phyloP scores from a whole-genome alignment of 2,113 vertebrate genomes.

The Salvelinus alpinus region DNA sequence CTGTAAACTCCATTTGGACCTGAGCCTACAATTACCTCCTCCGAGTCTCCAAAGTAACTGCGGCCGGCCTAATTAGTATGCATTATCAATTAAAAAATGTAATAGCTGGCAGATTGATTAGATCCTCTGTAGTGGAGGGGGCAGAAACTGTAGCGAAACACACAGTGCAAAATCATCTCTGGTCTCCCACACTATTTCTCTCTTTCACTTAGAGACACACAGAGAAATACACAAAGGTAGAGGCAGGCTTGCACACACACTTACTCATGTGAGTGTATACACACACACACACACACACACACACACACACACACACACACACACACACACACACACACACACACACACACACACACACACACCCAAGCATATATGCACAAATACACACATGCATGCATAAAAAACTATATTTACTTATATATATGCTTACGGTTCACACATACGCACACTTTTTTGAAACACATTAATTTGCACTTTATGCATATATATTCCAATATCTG shows the following conservation, averaged over 20 bases:
- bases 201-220: slow-evolving; percentile 67
- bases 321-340: slow-evolving; percentile 4
- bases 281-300: background rate
- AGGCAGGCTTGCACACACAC: slow-evolving; percentile 4
- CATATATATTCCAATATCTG: too few species aligned
- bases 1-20: slow-evolving; percentile 99
- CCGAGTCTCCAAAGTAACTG: slow-evolving; percentile 99
- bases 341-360: background rate
- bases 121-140: slow-evolving; percentile 95
- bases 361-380: too few species aligned
- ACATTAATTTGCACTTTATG: too few species aligned
- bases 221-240: too few species aligned
- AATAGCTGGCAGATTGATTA: slow-evolving; percentile 99
- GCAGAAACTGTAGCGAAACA: slow-evolving; percentile 77
- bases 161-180: slow-evolving; percentile 94
- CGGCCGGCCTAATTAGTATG: slow-evolving; percentile 99
- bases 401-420: too few species aligned
- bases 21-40: slow-evolving; percentile 99
- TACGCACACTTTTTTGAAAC: too few species aligned
- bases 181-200: slow-evolving; percentile 61
- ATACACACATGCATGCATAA: too few species aligned
- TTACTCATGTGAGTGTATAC: background rate
- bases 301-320: background rate
- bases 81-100: slow-evolving; percentile 99
- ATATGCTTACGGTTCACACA: too few species aligned